Evolutionary conservation across 2,888 invertebrate species (phyloP).

Genomic region (Yponomeuta cagnagella): DNA sequence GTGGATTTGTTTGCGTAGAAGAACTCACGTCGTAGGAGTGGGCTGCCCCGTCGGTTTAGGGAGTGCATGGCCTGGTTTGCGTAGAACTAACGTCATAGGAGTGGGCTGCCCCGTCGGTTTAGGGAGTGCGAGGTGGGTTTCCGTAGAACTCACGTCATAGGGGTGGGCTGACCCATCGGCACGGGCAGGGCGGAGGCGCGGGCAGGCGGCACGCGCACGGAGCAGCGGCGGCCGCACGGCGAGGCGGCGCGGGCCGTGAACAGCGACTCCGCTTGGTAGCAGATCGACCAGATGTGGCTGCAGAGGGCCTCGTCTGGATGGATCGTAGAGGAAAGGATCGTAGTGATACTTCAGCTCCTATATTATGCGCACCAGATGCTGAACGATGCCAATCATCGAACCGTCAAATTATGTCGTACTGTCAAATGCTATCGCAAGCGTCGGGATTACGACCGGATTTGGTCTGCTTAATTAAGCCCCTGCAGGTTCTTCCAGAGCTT

Average conservation of each 20-base stretch:
- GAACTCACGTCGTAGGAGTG: constrained; percentile 64
- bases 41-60: neutral
- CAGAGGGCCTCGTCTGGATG: constrained; percentile 81
- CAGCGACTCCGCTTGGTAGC: constrained; percentile 86
- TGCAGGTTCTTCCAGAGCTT: no score
- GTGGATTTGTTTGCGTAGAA: no score
- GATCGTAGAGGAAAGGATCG: neutral
- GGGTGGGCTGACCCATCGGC: constrained; percentile 82
- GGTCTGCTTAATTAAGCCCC: no score
- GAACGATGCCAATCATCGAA: no score
- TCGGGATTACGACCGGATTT: no score
- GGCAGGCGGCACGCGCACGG: constrained; percentile 73
- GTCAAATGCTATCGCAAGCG: no score
- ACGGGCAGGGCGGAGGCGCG: constrained; percentile 72
- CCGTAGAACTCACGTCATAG: constrained; percentile 71
- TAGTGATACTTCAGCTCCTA: no score
- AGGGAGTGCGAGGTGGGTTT: no score
- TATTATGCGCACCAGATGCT: no score
- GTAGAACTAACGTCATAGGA: no score
- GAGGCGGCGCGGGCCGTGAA: constrained; percentile 77
- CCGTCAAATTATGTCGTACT: no score
- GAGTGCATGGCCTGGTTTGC: constrained; percentile 29
- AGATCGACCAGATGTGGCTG: constrained; percentile 87
- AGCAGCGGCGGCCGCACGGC: constrained; percentile 84
- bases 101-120: no score